A percentile compares a stretch with the other conserved stretches of the same genome.
Evolutionary conservation across 2,113 vertebrate genomes (phyloP).

Genomic region (Rhea pennata): DNA sequence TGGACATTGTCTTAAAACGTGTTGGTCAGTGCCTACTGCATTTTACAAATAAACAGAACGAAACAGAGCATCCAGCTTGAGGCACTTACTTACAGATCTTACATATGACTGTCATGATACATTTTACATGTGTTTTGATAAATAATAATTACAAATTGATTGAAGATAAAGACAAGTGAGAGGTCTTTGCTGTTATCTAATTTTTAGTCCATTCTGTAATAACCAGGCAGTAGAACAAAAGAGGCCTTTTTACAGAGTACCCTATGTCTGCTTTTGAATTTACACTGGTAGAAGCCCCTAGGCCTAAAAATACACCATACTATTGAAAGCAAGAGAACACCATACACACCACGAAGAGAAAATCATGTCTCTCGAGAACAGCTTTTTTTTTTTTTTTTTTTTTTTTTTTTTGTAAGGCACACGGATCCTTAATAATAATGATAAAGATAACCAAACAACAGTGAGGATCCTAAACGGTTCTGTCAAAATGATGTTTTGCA

Average conservation of each 20-base stretch:
- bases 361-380: background rate
- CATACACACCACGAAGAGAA: background rate
- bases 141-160: background rate
- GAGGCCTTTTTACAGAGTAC: background rate
- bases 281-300: background rate
- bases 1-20: accelerated
- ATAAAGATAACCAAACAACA: background rate
- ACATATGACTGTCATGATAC: accelerated
- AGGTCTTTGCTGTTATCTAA: background rate
- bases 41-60: background rate
- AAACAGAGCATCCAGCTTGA: background rate
- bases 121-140: background rate
- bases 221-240: background rate
- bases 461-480: accelerated
- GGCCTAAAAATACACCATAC: background rate
- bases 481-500: background rate
- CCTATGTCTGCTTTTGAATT: background rate
- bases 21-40: background rate
- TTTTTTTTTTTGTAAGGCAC: background rate
- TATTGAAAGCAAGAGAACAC: background rate
- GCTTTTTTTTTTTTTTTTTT: background rate
- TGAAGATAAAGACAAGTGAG: accelerated
- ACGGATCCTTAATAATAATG: accelerated
- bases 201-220: background rate
- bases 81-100: background rate